Conservation (phyloP, 2,797 vertebrate species). For the Cheirogaleus major region DNA sequence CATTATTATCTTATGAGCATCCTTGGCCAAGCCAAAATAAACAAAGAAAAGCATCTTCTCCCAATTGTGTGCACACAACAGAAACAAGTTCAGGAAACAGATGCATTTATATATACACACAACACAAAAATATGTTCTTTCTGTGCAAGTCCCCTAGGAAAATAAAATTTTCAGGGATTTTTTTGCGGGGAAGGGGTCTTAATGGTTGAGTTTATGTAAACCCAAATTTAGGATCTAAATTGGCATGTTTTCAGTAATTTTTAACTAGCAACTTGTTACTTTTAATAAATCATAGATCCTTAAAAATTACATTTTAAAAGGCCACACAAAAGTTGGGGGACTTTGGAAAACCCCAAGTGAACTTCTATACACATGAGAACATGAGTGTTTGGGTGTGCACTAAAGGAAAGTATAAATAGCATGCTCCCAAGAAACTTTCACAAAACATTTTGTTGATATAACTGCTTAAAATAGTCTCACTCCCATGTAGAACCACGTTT, state of each 20-base stretch:
- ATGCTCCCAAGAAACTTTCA: background rate
- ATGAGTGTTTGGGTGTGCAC: background rate
- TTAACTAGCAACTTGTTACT: background rate
- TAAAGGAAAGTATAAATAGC: background rate
- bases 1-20: slow-evolving; percentile 47
- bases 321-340: background rate
- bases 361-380: background rate
- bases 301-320: background rate
- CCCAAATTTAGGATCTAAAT: background rate
- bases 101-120: background rate
- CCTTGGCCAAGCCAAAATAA: slow-evolving; percentile 40
- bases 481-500: background rate
- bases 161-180: slow-evolving; percentile 11
- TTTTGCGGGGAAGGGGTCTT: background rate
- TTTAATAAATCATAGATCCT: background rate
- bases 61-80: background rate
- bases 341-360: background rate
- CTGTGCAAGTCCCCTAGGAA: background rate
- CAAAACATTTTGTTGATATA: background rate
- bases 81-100: background rate
- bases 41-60: slow-evolving; percentile 35
- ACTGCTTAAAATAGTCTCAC: background rate
- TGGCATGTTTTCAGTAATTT: background rate
- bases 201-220: background rate
- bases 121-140: background rate